Conservation (phyloP, 2,888 invertebrate genomes). For the Crossocerus cetratus region DNA sequence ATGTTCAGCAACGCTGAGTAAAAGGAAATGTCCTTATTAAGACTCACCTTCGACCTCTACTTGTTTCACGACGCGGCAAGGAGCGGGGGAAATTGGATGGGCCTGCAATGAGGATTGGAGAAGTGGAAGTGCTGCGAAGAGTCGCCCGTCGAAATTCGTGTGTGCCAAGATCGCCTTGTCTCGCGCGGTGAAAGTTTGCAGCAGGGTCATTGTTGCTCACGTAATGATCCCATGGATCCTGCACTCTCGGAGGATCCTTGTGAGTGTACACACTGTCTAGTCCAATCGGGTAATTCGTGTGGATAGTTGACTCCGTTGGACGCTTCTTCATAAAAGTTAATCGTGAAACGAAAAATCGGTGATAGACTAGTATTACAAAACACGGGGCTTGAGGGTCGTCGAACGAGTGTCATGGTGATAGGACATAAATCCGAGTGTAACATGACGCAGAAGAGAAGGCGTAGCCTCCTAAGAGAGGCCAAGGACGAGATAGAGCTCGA, state of each 20-base stretch:
- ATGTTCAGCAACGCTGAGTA: too few relatives aligned
- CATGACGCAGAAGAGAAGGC: slow-evolving; percentile 58
- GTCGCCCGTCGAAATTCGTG: background rate
- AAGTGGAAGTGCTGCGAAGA: too few relatives aligned
- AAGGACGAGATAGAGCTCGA: slow-evolving; percentile 73
- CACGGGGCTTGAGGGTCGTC: slow-evolving; percentile 13
- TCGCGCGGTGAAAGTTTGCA: slow-evolving; percentile 31
- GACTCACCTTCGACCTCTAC: too few relatives aligned
- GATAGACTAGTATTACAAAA: background rate
- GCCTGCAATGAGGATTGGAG: too few relatives aligned
- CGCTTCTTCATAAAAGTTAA: too few relatives aligned
- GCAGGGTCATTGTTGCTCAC: slow-evolving; percentile 28
- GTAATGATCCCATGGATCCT: slow-evolving; percentile 19
- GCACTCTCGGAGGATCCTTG: slow-evolving; percentile 12
- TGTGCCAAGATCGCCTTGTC: slow-evolving; percentile 25
- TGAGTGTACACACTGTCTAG: slow-evolving; percentile 2
- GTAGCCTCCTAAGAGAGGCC: slow-evolving; percentile 67
- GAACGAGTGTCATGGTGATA: slow-evolving; percentile 14
- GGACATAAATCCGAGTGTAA: slow-evolving; percentile 12
- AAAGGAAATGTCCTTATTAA: too few relatives aligned
- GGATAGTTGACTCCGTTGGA: too few relatives aligned
- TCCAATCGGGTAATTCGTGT: background rate
- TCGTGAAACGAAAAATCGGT: too few relatives aligned
- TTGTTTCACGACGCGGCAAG: too few relatives aligned
- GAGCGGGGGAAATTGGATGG: too few relatives aligned